These are phyloP conservation scores for Melipona bicolor DNA, from an alignment of 2,888 invertebrate genomes.

Conservation along the genomic window DNA sequence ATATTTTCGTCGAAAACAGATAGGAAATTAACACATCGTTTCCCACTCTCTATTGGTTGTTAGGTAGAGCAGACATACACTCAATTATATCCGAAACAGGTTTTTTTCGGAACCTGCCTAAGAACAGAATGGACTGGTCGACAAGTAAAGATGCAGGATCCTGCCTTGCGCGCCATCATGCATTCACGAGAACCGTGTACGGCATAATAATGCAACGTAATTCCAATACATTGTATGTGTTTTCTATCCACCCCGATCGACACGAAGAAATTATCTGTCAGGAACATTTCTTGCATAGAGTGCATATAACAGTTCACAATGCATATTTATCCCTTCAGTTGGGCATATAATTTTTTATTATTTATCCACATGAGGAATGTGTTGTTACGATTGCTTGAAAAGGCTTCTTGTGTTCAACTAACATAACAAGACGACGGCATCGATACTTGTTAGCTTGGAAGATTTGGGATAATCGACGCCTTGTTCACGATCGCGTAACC, in stretches of 20 bases:
- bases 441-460: conserved; percentile 15
- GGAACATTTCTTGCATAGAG: conserved; percentile 22
- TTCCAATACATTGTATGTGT: conserved; percentile 44
- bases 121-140: conserved; percentile 45
- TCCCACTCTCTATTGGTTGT: not conserved
- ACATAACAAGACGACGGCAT: conserved; percentile 25
- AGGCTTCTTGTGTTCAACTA: conserved; percentile 22
- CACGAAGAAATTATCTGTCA: conserved; percentile 33
- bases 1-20: conserved; percentile 25
- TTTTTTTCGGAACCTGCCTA: conserved; percentile 52
- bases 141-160: conserved; percentile 53
- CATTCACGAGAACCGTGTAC: conserved; percentile 53
- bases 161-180: conserved; percentile 51
- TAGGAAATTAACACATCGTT: conserved; percentile 19
- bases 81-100: conserved; percentile 44
- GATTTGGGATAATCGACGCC: conserved; percentile 61
- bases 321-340: not conserved
- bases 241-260: conserved; percentile 32
- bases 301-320: not conserved
- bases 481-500: conserved; percentile 54
- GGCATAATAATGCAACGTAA: conserved; percentile 65
- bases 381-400: conserved; percentile 26
- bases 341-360: not conserved
- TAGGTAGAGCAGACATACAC: conserved; percentile 33
- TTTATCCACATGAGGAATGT: not conserved